Evolutionary conservation across 2,888 invertebrate species (phyloP).

Genomic region (Cryptus armator): DNA sequence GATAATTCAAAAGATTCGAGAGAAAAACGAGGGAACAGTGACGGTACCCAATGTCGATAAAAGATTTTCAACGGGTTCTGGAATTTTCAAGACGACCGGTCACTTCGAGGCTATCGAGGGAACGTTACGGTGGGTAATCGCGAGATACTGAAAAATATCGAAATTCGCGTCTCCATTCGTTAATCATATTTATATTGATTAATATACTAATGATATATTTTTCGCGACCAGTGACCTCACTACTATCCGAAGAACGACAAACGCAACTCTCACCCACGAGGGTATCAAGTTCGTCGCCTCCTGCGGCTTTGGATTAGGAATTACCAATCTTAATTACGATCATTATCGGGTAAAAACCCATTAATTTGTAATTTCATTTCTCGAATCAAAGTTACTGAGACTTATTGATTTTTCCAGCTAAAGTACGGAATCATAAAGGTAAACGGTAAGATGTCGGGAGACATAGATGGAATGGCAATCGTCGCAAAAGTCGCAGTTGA

Average conservation of each 20-base stretch:
- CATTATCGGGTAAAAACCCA: constrained; percentile 70
- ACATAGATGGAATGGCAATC: constrained; percentile 67
- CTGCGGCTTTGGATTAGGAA: constrained; percentile 70
- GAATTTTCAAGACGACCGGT: constrained; percentile 66
- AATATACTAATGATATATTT: neutral
- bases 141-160: neutral
- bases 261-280: constrained; percentile 67
- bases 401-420: constrained; percentile 58
- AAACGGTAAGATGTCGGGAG: constrained; percentile 65
- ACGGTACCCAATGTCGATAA: constrained; percentile 69
- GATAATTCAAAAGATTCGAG: constrained; percentile 54
- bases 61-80: constrained; percentile 64
- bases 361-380: neutral
- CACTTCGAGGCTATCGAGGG: constrained; percentile 68
- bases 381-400: neutral
- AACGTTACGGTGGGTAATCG: constrained; percentile 68
- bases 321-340: constrained; percentile 66
- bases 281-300: constrained; percentile 67
- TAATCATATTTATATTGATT: neutral
- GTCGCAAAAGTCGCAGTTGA: constrained; percentile 63
- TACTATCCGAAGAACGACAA: constrained; percentile 68
- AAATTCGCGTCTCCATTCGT: neutral
- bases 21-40: constrained; percentile 63
- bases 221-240: constrained; percentile 70
- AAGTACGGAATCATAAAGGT: constrained; percentile 69